These are phyloP conservation scores for Charina bottae DNA, from an alignment of 2,113 vertebrate species.

Conservation along the genomic window DNA sequence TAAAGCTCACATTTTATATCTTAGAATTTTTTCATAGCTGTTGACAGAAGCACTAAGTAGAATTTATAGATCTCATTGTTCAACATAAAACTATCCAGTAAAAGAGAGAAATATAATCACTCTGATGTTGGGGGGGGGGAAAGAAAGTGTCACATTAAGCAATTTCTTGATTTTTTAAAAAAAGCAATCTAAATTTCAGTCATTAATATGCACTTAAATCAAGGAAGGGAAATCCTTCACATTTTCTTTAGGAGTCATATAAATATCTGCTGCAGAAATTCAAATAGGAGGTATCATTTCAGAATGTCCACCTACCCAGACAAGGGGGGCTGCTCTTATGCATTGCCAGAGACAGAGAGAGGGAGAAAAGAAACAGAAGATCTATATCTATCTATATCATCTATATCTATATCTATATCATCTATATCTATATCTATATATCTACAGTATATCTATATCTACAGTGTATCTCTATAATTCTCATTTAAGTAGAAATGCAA, in stretches of 20 bases:
- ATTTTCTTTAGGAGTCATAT: neutral
- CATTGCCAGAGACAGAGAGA: neutral
- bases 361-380: neutral
- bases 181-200: neutral
- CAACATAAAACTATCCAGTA: conserved; percentile 10
- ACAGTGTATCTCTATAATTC: neutral
- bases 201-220: neutral
- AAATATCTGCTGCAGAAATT: neutral
- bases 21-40: conserved; percentile 46
- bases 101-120: neutral
- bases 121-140: neutral
- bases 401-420: no score
- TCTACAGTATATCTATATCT: no score
- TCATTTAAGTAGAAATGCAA: neutral
- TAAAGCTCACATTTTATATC: conserved; percentile 56
- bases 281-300: neutral
- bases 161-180: neutral
- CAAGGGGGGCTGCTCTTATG: neutral
- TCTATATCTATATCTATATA: neutral
- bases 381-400: neutral
- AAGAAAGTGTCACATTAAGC: conserved; percentile 42
- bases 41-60: conserved; percentile 60
- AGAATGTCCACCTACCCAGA: neutral
- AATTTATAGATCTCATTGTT: conserved; percentile 26
- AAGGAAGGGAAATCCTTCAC: neutral